Evolutionary conservation across 1,140 invertebrate genomes (phyloP).

Genomic region (Drosophila neocordata): DNA sequence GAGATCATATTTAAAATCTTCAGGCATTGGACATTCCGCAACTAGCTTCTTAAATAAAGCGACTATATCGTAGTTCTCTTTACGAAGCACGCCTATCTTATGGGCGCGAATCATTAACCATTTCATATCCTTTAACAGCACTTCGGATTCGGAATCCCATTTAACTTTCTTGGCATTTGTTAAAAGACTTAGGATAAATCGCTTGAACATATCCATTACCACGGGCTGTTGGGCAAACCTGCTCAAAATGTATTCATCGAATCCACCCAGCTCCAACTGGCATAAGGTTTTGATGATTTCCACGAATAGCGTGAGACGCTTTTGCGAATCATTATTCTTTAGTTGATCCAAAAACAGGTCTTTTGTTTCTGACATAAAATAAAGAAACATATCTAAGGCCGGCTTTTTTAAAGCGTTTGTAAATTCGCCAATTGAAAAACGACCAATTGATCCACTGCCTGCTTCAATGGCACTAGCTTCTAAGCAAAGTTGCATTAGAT

Average conservation of each 20-base stretch:
- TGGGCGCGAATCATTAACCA: constrained; percentile 51
- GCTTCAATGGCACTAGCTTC: neutral
- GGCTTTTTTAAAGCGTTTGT: constrained; percentile 32
- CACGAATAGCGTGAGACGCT: constrained; percentile 59
- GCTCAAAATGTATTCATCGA: constrained; percentile 38
- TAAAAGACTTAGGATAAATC: constrained; percentile 25
- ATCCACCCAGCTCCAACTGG: constrained; percentile 83
- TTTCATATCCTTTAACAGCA: constrained; percentile 44
- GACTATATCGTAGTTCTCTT: constrained; percentile 35
- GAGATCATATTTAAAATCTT: constrained; percentile 19
- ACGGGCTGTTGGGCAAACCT: constrained; percentile 41
- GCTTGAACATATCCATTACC: constrained; percentile 38
- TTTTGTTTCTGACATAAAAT: constrained; percentile 63
- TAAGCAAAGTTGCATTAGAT: constrained; percentile 19
- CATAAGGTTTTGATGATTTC: constrained; percentile 83
- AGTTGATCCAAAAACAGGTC: constrained; percentile 64
- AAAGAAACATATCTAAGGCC: constrained; percentile 73
- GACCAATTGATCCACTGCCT: neutral
- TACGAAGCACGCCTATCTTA: constrained; percentile 39
- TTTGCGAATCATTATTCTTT: constrained; percentile 45
- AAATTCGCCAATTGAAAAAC: constrained; percentile 47
- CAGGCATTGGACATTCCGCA: constrained; percentile 6
- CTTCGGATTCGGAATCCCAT: constrained; percentile 38
- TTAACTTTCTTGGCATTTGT: constrained; percentile 2
- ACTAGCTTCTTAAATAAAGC: constrained; percentile 50